phyloP scores from a whole-genome alignment of 2,888 invertebrate species.

The Hedya salicella region DNA sequence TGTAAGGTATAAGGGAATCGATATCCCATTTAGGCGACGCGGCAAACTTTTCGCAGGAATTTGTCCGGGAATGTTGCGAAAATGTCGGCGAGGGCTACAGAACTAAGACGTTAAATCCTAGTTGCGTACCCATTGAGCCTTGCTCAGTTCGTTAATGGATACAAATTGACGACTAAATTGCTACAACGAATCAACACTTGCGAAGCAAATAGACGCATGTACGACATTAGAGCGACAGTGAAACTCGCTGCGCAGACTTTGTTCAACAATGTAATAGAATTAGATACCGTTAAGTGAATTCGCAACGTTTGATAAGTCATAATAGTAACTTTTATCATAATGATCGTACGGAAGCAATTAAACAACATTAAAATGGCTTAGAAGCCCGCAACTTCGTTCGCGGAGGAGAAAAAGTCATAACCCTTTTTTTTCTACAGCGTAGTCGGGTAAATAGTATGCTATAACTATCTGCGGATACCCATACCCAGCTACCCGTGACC shows the following conservation, averaged over 20 bases:
- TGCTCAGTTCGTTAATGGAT: conserved; percentile 71
- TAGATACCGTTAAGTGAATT: neutral
- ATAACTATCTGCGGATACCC: too few species aligned
- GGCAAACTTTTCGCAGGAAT: conserved; percentile 73
- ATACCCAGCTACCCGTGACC: too few species aligned
- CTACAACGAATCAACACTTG: conserved; percentile 59
- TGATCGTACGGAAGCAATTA: too few species aligned
- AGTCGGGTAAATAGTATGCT: too few species aligned
- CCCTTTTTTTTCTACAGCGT: too few species aligned
- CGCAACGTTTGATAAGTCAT: neutral
- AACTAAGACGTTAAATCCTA: conserved; percentile 79
- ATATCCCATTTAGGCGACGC: conserved; percentile 55
- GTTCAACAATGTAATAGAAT: neutral
- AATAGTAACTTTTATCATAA: too few species aligned
- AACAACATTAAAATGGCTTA: too few species aligned
- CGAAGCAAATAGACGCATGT: conserved; percentile 24
- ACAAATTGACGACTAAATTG: conserved; percentile 70
- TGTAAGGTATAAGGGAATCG: conserved; percentile 50
- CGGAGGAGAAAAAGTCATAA: too few species aligned
- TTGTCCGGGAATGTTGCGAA: conserved; percentile 74
- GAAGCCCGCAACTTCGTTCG: too few species aligned
- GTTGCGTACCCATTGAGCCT: conserved; percentile 72
- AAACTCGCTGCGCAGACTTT: neutral
- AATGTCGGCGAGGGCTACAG: conserved; percentile 67
- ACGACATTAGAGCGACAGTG: neutral